Percentiles rank a stretch among this genome's conserved stretches.
Conservation (phyloP, 2,888 invertebrate species). For the Dromius quadrimaculatus region DNA sequence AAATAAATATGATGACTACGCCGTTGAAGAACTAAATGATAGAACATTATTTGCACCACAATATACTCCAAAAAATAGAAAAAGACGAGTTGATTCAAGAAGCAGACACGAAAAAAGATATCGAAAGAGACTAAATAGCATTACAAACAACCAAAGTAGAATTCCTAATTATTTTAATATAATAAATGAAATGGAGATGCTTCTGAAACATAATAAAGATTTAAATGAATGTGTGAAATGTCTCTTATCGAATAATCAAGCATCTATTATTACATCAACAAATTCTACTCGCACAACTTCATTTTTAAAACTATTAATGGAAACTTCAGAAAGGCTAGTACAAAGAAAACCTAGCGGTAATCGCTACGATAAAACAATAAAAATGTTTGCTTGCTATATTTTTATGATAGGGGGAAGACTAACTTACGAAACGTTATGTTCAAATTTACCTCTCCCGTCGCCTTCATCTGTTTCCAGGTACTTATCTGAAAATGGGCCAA, state of each 20-base stretch:
- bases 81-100: neutral
- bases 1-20: too few species aligned
- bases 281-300: neutral
- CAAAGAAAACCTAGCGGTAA: neutral
- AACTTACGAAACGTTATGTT: neutral
- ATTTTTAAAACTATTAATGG: neutral
- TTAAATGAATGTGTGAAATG: neutral
- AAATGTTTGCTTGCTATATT: neutral
- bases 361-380: neutral
- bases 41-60: too few species aligned
- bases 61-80: neutral
- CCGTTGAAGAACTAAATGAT: too few species aligned
- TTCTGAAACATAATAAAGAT: neutral
- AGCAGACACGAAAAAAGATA: neutral
- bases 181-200: neutral
- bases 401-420: too few species aligned
- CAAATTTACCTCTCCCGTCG: neutral
- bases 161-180: neutral
- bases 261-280: neutral
- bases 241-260: neutral
- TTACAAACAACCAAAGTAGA: neutral
- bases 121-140: neutral
- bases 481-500: neutral
- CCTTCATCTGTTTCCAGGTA: neutral
- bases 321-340: neutral